Base-by-base conservation (phyloP, 2,113 vertebrate species). In the Sterrhoptilus dennistouni region DNA sequence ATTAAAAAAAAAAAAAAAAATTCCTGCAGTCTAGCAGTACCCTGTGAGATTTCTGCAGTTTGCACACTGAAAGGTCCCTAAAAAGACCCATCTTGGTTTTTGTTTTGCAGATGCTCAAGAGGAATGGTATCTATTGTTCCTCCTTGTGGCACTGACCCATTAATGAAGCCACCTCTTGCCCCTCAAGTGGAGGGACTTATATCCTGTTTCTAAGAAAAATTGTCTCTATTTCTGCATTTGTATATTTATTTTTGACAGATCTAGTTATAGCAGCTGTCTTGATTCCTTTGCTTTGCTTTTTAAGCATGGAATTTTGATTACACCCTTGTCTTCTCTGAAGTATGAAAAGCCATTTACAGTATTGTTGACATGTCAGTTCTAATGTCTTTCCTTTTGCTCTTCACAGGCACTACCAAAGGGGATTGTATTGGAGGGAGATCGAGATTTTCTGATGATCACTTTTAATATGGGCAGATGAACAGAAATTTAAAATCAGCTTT, bases 291-390 rank as follows among this genome's bases (percentile, higher is more conserved):
- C 78, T 52, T 93, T 90, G 78, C 74, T 54, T 92, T 86, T 92
- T 90, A 92, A 77, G 88, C 83, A 80, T 38, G 60, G 88, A 80
- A 95, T 95, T 96, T 90, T 3, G 5, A 86, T 96, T 92, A 88
- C 24, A 90, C 50, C 83, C 90, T 90, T 92, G 85, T 83, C 90
- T 88, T 47, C 66, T 93, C 88, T 94, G 66, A 72, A 83, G 54
- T 77, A 54, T 66, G 80, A 90, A 83, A 90, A 93, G 18, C 68
- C 68, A 70, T 83, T 95, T 92, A 49, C 59, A 29, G 18, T 70
- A 77, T 81, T 94, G 88, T 91, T 90, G 88, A 74, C 47, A 21
- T 29, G 65, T 89, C 89, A 83, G 42, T 77, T 74, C 42, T 65
- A 77, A 83, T 74, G 69, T 23, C 66, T 88, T 79, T 72, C 40